Evolutionary conservation across 2,888 invertebrate genomes (phyloP), one percentile per base, ranked within the genome.

Genomic region (Drosophila birchii): DNA sequence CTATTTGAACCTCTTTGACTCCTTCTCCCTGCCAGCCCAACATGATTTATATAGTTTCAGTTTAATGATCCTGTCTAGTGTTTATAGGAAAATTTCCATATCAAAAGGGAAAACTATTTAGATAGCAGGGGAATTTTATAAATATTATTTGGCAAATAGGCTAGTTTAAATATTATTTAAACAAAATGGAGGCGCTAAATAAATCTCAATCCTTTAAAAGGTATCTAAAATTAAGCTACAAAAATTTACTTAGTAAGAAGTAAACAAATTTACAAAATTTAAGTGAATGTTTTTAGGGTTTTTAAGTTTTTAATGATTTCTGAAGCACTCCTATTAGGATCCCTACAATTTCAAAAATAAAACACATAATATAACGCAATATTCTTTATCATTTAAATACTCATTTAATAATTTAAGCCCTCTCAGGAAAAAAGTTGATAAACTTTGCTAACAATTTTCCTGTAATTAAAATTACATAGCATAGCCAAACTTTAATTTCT

Each of bases 31-130:
- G 23, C 20, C 51, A 14, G 14, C 14, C 11, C 20, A 23, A 20
- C n/a, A 61, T 62, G 59, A 60, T 69, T 58, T 54, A 62, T 62
- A 49, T 38, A 45, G 51, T 58, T 53, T 63, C 49, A 51, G 29
- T 75, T 59, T 44, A 55, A 61, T 66, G 47, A 59, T 44, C 51
- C 51, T 55, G 55, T 41, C 39, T 32, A 45, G 34, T 64, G 64
- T 56, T 23, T 51, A 16, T 39, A 11, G 44, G 29, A 29, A 58
- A 18, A 16, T 34, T 14, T 16, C 20, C 5, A 34, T 20, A 34
- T 20, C 20, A 34, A 16, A 51, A 20, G 34, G 20, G 29, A 29
- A 11, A 5, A 11, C n/a, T 26, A 4, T 26, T 26, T 26, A n/a
- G n/a, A 47, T 11, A n/a, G 5, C 5, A 29, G 20, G 1, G 32